Evolutionary conservation across 2,797 vertebrate genomes (phyloP).

Genomic region (Rhyacichthys aspro): DNA sequence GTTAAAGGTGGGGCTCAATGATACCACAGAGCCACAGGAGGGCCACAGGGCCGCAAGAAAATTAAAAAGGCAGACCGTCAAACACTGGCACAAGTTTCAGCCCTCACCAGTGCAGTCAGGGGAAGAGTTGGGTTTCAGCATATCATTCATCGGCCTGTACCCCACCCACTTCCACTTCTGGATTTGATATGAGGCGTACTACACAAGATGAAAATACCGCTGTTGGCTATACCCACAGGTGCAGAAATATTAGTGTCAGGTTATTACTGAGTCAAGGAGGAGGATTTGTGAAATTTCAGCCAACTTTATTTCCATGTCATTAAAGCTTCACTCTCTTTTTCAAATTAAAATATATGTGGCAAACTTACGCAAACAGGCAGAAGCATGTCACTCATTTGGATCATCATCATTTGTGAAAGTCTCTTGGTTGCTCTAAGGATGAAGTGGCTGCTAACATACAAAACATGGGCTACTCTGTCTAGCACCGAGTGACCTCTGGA

Average conservation of each 20-base stretch:
- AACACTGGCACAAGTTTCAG: conserved; percentile 23
- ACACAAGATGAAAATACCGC: conserved; percentile 18
- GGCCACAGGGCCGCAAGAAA: conserved; percentile 24
- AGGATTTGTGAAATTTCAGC: conserved; percentile 2
- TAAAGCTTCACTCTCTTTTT: conserved; percentile 9
- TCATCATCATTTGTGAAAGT: too few species aligned
- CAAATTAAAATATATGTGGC: neutral
- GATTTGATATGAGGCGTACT: conserved; percentile 37
- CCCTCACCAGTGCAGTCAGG: conserved; percentile 12
- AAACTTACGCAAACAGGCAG: neutral
- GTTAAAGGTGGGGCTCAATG: conserved; percentile 63
- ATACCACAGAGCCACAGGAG: conserved; percentile 37
- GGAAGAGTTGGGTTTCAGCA: conserved; percentile 51
- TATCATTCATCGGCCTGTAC: conserved; percentile 30
- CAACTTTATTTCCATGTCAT: conserved; percentile 11
- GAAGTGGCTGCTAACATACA: conserved; percentile 45
- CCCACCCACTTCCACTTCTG: conserved; percentile 33
- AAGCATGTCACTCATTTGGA: conserved; percentile 7
- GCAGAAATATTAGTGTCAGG: conserved; percentile 6
- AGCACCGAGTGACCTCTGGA: conserved; percentile 53
- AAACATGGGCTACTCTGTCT: conserved; percentile 39
- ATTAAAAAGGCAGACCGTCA: conserved; percentile 4
- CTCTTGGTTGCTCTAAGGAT: conserved; percentile 33
- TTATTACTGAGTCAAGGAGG: neutral
- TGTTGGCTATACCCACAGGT: conserved; percentile 20